These are phyloP conservation scores for Lepidochrysops patricia DNA, from an alignment of 2,888 invertebrate genomes.

Conservation along the genomic window DNA sequence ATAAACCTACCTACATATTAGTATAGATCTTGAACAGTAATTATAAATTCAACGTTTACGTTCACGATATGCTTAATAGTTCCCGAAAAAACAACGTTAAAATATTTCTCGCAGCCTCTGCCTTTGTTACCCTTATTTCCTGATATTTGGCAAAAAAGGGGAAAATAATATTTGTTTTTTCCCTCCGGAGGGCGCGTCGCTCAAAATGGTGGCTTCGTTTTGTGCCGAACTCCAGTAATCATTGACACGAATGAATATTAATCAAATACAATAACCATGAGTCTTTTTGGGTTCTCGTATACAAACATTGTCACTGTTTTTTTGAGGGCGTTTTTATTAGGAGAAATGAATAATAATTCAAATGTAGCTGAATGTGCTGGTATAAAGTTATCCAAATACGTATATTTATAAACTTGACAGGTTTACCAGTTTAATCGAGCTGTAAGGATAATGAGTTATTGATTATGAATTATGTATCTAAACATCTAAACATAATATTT, in stretches of 20 bases:
- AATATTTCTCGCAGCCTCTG: neutral
- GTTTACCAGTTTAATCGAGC: too few relatives aligned
- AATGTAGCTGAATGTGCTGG: too few relatives aligned
- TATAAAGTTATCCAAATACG: too few relatives aligned
- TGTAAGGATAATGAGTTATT: too few relatives aligned
- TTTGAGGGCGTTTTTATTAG: neutral
- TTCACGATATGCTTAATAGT: too few relatives aligned
- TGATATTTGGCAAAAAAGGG: neutral
- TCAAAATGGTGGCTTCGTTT: conserved; percentile 6
- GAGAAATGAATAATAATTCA: neutral
- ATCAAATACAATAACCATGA: conserved; percentile 2
- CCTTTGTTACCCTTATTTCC: neutral
- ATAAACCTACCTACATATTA: too few relatives aligned
- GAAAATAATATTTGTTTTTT: conserved; percentile 9
- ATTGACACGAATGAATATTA: neutral
- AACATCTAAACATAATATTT: too few relatives aligned
- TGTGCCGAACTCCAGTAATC: conserved; percentile 1
- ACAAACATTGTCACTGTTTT: neutral
- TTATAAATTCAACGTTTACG: too few relatives aligned
- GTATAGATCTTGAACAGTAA: too few relatives aligned
- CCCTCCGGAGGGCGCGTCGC: neutral
- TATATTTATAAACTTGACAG: too few relatives aligned
- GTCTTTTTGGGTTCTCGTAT: neutral
- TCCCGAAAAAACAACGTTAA: neutral
- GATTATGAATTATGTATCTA: too few relatives aligned